Conservation (phyloP, 1,140 invertebrate genomes). For the Laupala kohalensis region DNA sequence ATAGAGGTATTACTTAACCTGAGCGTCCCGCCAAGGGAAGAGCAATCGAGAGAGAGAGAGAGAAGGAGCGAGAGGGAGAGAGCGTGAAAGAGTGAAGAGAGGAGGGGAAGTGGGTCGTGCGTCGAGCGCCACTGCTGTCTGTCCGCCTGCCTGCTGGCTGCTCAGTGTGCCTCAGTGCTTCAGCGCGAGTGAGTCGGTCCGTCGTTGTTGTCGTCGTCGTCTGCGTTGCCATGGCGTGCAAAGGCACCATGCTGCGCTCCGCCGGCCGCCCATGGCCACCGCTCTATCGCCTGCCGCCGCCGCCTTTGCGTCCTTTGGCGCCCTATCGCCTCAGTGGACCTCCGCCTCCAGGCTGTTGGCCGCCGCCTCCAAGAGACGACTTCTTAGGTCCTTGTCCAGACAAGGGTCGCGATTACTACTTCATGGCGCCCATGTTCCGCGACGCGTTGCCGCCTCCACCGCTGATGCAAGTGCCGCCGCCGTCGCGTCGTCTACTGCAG, state of each 20-base stretch:
- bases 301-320: neutral
- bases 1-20: neutral
- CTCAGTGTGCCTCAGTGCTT: neutral
- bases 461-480: slow-evolving; percentile 38
- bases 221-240: neutral
- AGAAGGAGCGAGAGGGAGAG: too few species aligned
- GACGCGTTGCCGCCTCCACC: slow-evolving; percentile 43
- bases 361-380: slow-evolving; percentile 28
- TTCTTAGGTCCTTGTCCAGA: slow-evolving; percentile 34
- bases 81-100: neutral
- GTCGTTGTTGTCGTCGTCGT: neutral
- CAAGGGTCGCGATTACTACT: slow-evolving; percentile 53
- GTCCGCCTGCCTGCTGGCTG: neutral
- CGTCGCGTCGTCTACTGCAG: slow-evolving; percentile 19
- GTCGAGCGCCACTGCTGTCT: neutral
- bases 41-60: neutral
- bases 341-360: slow-evolving; percentile 24
- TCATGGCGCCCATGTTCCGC: slow-evolving; percentile 51
- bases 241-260: slow-evolving; percentile 18
- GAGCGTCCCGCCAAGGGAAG: neutral
- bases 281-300: slow-evolving; percentile 17
- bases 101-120: slow-evolving; percentile 21
- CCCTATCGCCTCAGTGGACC: neutral
- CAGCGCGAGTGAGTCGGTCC: neutral
- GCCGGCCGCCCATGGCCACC: slow-evolving; percentile 23